Percentiles rank a stretch among this genome's conserved stretches.
Evolutionary conservation across 1,140 invertebrate species (phyloP).

Genomic region (Magallana ariakensis): DNA sequence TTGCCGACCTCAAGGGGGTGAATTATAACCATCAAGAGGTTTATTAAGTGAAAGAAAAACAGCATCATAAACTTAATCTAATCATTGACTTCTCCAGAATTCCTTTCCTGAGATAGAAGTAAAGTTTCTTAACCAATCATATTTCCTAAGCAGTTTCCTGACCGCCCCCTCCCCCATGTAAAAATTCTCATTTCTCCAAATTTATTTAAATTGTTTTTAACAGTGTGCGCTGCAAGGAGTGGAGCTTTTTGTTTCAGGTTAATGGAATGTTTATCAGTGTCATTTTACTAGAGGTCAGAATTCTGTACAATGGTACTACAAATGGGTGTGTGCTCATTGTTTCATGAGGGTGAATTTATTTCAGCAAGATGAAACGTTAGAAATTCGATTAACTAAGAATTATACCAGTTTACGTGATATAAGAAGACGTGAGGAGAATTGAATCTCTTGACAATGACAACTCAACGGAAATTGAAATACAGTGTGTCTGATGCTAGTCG

Average conservation of each 20-base stretch:
- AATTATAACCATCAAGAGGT: conserved; percentile 12
- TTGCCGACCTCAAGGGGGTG: conserved; percentile 5
- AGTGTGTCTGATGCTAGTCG: not conserved
- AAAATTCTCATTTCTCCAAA: too few relatives aligned
- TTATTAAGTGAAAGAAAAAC: conserved; percentile 30
- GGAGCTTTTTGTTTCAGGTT: not conserved
- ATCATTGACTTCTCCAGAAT: conserved; percentile 18
- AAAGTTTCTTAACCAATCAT: not conserved
- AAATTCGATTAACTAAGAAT: not conserved
- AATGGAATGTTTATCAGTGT: not conserved
- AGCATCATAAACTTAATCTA: conserved; percentile 16
- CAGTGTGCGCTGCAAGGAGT: not conserved
- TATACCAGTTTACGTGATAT: not conserved
- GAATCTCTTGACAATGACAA: not conserved
- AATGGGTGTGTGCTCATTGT: not conserved
- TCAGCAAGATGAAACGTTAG: not conserved
- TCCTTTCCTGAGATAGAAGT: not conserved
- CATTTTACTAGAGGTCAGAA: not conserved
- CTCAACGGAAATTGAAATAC: conserved; percentile 34
- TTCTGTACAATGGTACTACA: not conserved
- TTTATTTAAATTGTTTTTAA: not conserved
- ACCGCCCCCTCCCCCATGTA: not conserved
- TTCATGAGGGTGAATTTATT: conserved; percentile 18
- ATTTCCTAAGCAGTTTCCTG: not conserved
- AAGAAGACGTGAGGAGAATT: conserved; percentile 1